These are phyloP conservation scores for Hipparchia sbordonii DNA, from an alignment of 2,888 invertebrate species.

Conservation along the genomic window DNA sequence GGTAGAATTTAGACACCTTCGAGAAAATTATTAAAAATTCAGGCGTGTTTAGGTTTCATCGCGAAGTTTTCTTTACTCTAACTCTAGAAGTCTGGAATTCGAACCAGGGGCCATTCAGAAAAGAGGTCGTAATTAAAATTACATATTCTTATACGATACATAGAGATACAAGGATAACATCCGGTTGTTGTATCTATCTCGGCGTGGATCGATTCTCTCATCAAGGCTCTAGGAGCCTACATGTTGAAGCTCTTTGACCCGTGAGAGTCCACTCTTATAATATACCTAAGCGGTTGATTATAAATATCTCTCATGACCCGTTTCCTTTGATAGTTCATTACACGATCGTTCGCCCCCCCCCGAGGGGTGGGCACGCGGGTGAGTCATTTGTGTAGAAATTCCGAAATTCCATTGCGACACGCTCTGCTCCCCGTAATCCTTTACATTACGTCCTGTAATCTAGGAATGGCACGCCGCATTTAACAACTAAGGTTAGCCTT, in stretches of 20 bases:
- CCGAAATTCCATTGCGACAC: conserved; percentile 2
- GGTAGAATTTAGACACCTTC: too few relatives aligned
- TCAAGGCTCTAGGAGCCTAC: too few relatives aligned
- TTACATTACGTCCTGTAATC: neutral
- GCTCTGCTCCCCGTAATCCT: conserved; percentile 6
- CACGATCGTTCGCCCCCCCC: neutral
- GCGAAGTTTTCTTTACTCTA: too few relatives aligned
- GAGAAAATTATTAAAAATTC: too few relatives aligned
- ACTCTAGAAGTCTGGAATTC: too few relatives aligned
- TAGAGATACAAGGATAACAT: too few relatives aligned
- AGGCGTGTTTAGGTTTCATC: too few relatives aligned
- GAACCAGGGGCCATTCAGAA: too few relatives aligned
- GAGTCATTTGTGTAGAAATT: conserved; percentile 6
- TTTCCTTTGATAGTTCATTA: conserved; percentile 13
- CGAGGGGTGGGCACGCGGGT: neutral
- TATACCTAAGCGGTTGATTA: neutral
- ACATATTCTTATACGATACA: too few relatives aligned
- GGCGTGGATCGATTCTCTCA: neutral
- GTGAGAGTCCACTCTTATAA: neutral
- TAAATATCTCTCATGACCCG: conserved; percentile 8
- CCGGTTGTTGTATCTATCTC: too few relatives aligned
- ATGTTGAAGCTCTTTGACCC: too few relatives aligned
- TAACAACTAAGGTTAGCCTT: neutral
- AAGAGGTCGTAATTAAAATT: too few relatives aligned
- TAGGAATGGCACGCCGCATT: neutral